phyloP scores from a whole-genome alignment of 2,888 invertebrate species.

The Gymnosoma rotundatum region DNA sequence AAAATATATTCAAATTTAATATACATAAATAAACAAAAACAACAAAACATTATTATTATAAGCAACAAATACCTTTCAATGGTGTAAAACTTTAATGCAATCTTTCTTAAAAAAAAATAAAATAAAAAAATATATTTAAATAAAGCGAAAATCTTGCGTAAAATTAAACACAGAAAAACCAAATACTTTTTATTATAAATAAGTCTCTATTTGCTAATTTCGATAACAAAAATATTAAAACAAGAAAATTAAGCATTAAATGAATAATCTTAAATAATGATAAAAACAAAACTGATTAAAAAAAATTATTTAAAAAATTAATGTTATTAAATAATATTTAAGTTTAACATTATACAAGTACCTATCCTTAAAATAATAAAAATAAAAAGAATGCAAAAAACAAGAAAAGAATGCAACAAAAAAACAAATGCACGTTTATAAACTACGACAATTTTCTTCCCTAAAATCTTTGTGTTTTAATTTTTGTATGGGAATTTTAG shows the following conservation, averaged over 20 bases:
- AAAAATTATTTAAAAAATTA: slow-evolving; percentile 37
- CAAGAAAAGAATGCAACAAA: slow-evolving; percentile 41
- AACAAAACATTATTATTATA: slow-evolving; percentile 74
- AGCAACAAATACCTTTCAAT: slow-evolving; percentile 74
- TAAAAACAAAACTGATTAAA: too few relatives aligned
- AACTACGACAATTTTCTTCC: slow-evolving; percentile 70
- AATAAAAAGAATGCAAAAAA: slow-evolving; percentile 56
- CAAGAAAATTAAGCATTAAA: slow-evolving; percentile 78
- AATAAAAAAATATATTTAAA: slow-evolving; percentile 61
- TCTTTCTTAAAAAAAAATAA: slow-evolving; percentile 70
- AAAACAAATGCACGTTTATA: slow-evolving; percentile 70
- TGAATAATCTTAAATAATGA: slow-evolving; percentile 73
- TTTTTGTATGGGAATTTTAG: slow-evolving; percentile 17
- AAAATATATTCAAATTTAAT: slow-evolving; percentile 73
- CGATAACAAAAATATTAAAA: slow-evolving; percentile 61
- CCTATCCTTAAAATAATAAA: slow-evolving; percentile 81
- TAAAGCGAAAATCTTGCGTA: slow-evolving; percentile 51
- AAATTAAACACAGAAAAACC: slow-evolving; percentile 72
- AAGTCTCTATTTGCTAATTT: slow-evolving; percentile 68
- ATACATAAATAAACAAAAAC: slow-evolving; percentile 63
- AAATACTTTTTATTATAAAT: slow-evolving; percentile 74
- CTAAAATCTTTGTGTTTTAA: slow-evolving; percentile 45
- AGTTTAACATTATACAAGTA: slow-evolving; percentile 78
- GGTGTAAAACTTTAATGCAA: slow-evolving; percentile 77
- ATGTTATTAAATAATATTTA: slow-evolving; percentile 68